A percentile compares a stretch with the other conserved stretches of the same genome.
Evolutionary conservation across 1,140 invertebrate genomes (phyloP).

Genomic region (Dinoponera quadriceps): DNA sequence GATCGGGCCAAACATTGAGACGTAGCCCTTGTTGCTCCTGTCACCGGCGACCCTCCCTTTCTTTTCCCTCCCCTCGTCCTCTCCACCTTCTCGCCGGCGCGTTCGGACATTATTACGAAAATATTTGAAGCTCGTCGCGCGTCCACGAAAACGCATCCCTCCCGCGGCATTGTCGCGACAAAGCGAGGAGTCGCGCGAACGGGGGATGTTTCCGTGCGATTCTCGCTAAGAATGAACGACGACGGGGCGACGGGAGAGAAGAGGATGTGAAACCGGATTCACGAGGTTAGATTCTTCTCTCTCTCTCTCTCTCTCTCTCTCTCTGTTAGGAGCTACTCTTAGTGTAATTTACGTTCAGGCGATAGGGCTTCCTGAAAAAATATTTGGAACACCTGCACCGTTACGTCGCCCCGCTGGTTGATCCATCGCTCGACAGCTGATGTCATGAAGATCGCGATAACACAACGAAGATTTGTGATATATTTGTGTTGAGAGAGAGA

Average conservation of each 20-base stretch:
- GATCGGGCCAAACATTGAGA: constrained; percentile 85
- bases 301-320: too few relatives aligned
- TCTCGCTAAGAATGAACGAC: constrained; percentile 18
- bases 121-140: constrained; percentile 80
- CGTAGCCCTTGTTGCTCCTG: constrained; percentile 82
- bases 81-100: not conserved
- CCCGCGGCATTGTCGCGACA: constrained; percentile 66
- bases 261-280: constrained; percentile 39
- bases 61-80: constrained; percentile 1
- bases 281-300: constrained; percentile 9
- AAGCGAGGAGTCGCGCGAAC: constrained; percentile 34
- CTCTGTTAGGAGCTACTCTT: constrained; percentile 37
- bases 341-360: constrained; percentile 62
- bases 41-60: constrained; percentile 77
- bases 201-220: constrained; percentile 31
- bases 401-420: constrained; percentile 26
- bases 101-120: constrained; percentile 81
- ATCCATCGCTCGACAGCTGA: constrained; percentile 31
- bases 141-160: constrained; percentile 53
- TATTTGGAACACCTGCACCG: constrained; percentile 70
- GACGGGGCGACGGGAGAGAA: too few relatives aligned
- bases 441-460: constrained; percentile 48
- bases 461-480: not conserved
- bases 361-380: constrained; percentile 60
- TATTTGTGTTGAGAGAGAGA: constrained; percentile 25